A percentile compares a stretch with the other conserved stretches of the same genome.
Conservation (phyloP, 2,888 invertebrate genomes). For the Bimastos eiseni region DNA sequence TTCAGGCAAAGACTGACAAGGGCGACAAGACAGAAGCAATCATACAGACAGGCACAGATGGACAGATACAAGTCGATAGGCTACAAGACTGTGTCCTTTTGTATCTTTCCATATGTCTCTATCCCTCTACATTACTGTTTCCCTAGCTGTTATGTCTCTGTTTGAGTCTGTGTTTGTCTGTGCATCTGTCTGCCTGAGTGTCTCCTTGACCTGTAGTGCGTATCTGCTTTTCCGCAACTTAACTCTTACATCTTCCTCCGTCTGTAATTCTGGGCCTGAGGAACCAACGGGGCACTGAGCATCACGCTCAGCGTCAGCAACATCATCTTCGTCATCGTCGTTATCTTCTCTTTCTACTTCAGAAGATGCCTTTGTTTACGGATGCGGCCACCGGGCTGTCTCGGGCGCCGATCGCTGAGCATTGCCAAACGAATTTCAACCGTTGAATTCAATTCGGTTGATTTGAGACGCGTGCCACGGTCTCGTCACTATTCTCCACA, state of each 20-base stretch:
- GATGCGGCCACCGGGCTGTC: neutral
- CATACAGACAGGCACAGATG: no score
- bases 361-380: neutral
- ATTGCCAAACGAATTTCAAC: neutral
- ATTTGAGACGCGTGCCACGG: neutral
- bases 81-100: neutral
- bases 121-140: neutral
- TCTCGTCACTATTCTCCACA: neutral
- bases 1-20: no score
- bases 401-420: neutral
- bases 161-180: neutral
- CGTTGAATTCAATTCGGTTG: neutral
- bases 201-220: neutral
- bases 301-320: neutral
- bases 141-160: neutral
- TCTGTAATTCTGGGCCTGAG: neutral
- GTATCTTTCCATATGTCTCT: neutral
- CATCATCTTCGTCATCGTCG: neutral
- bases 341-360: slow-evolving; percentile 4
- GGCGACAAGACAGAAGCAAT: no score
- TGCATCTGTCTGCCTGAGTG: neutral
- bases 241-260: neutral
- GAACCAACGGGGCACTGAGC: neutral
- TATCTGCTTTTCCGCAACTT: neutral
- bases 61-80: no score